Conservation (phyloP, 2,797 vertebrate genomes). For the Coranthus polyacanthus region DNA sequence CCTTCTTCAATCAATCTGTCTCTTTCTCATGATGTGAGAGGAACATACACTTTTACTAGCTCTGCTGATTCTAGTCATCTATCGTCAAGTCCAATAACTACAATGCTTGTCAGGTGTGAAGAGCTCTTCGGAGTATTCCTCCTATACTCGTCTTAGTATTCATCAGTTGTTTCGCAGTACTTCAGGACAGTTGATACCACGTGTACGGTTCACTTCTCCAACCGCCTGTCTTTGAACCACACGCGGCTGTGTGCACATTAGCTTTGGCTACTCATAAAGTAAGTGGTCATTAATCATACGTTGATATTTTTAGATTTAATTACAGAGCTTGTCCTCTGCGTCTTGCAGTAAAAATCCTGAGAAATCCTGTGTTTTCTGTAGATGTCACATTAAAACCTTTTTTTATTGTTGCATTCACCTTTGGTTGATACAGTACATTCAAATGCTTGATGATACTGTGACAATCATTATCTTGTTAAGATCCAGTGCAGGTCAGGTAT, state of each 20-base stretch:
- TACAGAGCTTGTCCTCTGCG: slow-evolving; percentile 55
- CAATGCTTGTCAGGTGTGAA: slow-evolving; percentile 19
- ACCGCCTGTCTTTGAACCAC: slow-evolving; percentile 36
- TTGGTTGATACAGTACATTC: slow-evolving; percentile 46
- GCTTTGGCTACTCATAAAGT: slow-evolving; percentile 57
- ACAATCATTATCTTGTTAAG: slow-evolving; percentile 68
- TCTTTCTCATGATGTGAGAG: slow-evolving; percentile 46
- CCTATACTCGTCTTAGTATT: slow-evolving; percentile 31
- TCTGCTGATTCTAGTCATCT: slow-evolving; percentile 41
- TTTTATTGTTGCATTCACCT: slow-evolving; percentile 60
- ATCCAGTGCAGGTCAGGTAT: slow-evolving; percentile 58
- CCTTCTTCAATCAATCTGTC: slow-evolving; percentile 34
- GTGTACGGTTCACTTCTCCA: slow-evolving; percentile 21
- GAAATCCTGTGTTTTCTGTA: slow-evolving; percentile 40
- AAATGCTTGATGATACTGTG: slow-evolving; percentile 44
- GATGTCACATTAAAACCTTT: slow-evolving; percentile 53
- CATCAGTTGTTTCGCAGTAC: slow-evolving; percentile 33
- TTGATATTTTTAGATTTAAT: slow-evolving; percentile 79
- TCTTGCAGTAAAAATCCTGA: slow-evolving; percentile 45
- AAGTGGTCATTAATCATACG: slow-evolving; percentile 75
- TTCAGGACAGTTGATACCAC: slow-evolving; percentile 19
- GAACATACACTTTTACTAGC: slow-evolving; percentile 25
- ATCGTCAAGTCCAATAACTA: slow-evolving; percentile 49
- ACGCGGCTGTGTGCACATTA: slow-evolving; percentile 31
- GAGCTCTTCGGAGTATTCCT: slow-evolving; percentile 28